These are phyloP conservation scores for Cyphomyrus discorhynchus DNA, from an alignment of 2,113 vertebrate species.

Conservation along the genomic window DNA sequence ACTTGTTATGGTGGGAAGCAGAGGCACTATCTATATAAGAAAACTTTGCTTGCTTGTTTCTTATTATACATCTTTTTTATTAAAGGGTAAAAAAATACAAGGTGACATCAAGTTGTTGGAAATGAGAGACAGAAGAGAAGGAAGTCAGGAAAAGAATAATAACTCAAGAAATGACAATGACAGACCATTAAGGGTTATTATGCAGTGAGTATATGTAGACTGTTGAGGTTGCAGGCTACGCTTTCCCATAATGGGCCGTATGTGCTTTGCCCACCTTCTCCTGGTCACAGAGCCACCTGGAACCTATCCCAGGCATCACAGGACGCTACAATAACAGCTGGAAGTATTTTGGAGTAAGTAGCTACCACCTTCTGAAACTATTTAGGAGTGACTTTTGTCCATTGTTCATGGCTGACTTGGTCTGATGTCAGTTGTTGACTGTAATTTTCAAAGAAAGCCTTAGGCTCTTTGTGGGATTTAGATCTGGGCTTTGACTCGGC, in stretches of 20 bases:
- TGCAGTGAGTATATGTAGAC: too few species aligned
- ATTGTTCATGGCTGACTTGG: background rate
- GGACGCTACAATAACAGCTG: background rate
- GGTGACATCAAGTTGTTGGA: too few species aligned
- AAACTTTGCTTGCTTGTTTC: background rate
- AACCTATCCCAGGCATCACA: background rate
- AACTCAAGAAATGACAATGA: too few species aligned
- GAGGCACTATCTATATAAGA: background rate
- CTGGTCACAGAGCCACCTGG: background rate
- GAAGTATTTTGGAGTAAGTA: background rate
- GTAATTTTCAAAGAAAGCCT: background rate
- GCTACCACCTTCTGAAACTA: background rate
- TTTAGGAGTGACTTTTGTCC: background rate
- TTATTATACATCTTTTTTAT: background rate
- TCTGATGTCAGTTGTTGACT: background rate
- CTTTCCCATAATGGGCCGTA: too few species aligned
- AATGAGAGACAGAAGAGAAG: too few species aligned
- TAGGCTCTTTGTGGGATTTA: background rate
- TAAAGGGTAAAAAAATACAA: background rate
- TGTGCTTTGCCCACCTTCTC: too few species aligned
- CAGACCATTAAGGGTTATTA: too few species aligned
- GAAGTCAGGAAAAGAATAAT: too few species aligned
- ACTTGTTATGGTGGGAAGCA: background rate
- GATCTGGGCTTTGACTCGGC: background rate
- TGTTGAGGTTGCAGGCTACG: too few species aligned